Base-by-base conservation (phyloP, 2,797 vertebrate genomes). In the Sebastes reedi region DNA sequence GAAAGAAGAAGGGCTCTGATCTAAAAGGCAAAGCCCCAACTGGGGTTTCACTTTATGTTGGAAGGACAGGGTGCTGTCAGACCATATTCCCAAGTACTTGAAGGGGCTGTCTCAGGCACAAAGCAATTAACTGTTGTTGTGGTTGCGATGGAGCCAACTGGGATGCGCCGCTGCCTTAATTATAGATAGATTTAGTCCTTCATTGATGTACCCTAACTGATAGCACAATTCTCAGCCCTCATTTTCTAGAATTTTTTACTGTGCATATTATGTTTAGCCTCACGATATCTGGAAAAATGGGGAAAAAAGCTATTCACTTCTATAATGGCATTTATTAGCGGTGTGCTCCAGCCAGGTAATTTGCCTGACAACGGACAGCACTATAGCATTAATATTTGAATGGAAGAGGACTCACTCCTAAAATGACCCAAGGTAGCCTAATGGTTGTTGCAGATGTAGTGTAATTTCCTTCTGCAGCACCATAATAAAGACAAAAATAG, bases 51-150 rank as follows among this genome's bases (percentile, higher is more conserved):
- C 85, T 88, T 88, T 62, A 75, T 78, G 77, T 74, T 87, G 81
- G 81, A 81, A 70, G 84, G 83, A 87, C 72, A 70, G 58, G 71
- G 75, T 83, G 81, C 88, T 93, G 87, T 91, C 91, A 91, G 80
- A 81, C 70, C 80, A 66, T 78, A 88, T 90, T 91, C 77, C 73
- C 61, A 75, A 76, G 68, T 68, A 83, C 78, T 75, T 73, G 77
- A 87, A 80, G 80, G 79, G 79, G 61, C 83, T 78, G 80, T 89
- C 81, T 81, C 34, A 30, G 83, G 72, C 91, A 87, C 89, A 88
- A 75, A 85, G 91, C 91, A 92, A 93, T 92, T 90, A 90, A 87
- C 77, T 90, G 81, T 75, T 86, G 87, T 83, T 86, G 86, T 79
- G 74, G 64, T 58, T 87, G 70, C 60, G 65, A 83, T 72, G 58